Conservation (phyloP, 1,140 invertebrate species). For the Rhagoletis pomonella region DNA sequence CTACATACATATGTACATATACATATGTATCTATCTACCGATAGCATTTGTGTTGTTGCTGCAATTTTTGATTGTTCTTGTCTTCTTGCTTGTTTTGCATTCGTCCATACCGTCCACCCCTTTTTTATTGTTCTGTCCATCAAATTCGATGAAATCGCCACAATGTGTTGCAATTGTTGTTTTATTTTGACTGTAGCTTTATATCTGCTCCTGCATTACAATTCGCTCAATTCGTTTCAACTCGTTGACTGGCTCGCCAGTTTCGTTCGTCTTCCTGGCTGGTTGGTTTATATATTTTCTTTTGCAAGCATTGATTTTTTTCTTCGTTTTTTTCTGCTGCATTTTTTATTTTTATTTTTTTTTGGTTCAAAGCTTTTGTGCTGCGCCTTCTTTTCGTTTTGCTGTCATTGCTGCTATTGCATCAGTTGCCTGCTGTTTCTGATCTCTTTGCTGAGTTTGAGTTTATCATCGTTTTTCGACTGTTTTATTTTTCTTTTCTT, state of each 20-base stretch:
- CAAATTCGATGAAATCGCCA: constrained; percentile 51
- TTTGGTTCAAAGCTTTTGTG: constrained; percentile 6
- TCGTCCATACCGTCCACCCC: constrained; percentile 38
- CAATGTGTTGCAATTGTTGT: background rate
- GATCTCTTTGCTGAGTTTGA: constrained; percentile 58
- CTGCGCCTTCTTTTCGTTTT: constrained; percentile 44
- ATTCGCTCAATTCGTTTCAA: constrained; percentile 49
- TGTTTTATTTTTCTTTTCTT: background rate
- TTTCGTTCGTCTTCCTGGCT: constrained; percentile 37
- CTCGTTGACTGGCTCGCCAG: constrained; percentile 39
- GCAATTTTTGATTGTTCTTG: constrained; percentile 21
- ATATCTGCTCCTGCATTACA: constrained; percentile 37
- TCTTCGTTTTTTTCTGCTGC: background rate
- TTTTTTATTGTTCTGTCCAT: constrained; percentile 56
- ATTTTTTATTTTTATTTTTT: background rate
- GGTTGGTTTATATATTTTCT: background rate
- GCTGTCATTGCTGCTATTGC: background rate
- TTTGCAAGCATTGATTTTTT: background rate
- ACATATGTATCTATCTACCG: background rate
- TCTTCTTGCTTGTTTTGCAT: background rate
- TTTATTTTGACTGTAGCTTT: background rate
- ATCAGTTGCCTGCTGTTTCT: constrained; percentile 58
- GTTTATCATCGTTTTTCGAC: constrained; percentile 51
- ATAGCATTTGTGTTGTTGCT: constrained; percentile 34
- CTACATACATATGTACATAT: background rate